Evolutionary conservation across 2,113 vertebrate species (phyloP).

Genomic region (Ictalurus punctatus): DNA sequence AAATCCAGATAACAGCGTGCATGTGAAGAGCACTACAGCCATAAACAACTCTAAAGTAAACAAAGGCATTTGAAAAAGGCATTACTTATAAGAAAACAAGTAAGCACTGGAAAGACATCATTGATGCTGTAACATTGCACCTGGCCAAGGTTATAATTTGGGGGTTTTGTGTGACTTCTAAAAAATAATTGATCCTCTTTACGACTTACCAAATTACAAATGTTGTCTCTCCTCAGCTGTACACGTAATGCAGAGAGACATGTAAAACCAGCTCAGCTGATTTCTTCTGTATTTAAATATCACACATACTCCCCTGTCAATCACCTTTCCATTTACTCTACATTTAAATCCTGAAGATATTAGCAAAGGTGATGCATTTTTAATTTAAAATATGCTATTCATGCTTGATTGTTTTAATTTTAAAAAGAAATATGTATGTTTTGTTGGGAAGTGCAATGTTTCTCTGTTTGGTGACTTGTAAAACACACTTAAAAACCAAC

Average conservation of each 20-base stretch:
- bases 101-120: too few relatives aligned
- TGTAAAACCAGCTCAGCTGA: not conserved
- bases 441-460: not conserved
- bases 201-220: not conserved
- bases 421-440: not conserved
- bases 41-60: not conserved
- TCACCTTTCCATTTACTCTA: not conserved
- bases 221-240: not conserved
- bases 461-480: not conserved
- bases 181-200: not conserved
- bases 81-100: too few relatives aligned
- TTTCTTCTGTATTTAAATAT: not conserved
- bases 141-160: not conserved
- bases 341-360: not conserved
- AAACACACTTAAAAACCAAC: not conserved
- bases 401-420: not conserved
- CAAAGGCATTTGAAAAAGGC: too few relatives aligned
- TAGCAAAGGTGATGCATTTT: not conserved
- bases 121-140: not conserved
- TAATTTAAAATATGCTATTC: not conserved
- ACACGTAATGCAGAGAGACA: not conserved
- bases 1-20: not conserved
- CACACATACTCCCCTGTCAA: not conserved
- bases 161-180: not conserved
- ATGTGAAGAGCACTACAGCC: not conserved